phyloP scores from a whole-genome alignment of 2,888 invertebrate species.

The Chorisops tibialis region DNA sequence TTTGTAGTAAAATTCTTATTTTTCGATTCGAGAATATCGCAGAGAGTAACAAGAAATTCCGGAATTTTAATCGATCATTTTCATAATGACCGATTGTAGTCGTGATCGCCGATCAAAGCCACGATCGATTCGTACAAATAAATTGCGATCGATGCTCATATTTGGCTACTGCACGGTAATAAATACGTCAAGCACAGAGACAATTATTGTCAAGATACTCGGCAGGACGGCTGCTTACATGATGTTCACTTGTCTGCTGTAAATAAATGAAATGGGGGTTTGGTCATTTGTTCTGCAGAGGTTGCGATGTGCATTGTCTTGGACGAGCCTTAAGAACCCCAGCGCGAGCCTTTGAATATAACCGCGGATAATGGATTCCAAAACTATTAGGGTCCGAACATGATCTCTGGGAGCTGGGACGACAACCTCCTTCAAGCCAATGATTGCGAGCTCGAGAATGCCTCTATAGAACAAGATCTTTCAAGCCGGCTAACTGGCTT shows the following conservation, averaged over 20 bases:
- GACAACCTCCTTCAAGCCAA: no score
- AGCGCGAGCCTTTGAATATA: neutral
- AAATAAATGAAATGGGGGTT: slow-evolving; percentile 5
- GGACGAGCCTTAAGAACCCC: neutral
- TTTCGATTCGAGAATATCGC: no score
- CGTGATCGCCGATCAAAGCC: neutral
- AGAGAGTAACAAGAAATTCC: no score
- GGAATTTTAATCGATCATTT: slow-evolving; percentile 8
- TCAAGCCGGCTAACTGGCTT: no score
- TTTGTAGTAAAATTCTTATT: no score
- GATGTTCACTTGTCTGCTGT: slow-evolving; percentile 9
- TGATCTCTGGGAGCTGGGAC: no score
- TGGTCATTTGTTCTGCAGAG: slow-evolving; percentile 16
- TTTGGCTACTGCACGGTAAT: neutral
- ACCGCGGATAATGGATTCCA: slow-evolving; percentile 4
- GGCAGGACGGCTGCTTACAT: neutral
- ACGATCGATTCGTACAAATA: neutral
- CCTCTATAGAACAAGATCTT: no score
- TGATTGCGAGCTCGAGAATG: no score
- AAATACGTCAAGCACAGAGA: slow-evolving; percentile 18
- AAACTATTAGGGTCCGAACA: no score
- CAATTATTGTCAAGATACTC: neutral
- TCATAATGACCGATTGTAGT: slow-evolving; percentile 16
- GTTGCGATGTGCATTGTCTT: slow-evolving; percentile 17
- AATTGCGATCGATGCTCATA: neutral